Conservation (phyloP, 2,888 invertebrate genomes). For the Crioceris asparagi region DNA sequence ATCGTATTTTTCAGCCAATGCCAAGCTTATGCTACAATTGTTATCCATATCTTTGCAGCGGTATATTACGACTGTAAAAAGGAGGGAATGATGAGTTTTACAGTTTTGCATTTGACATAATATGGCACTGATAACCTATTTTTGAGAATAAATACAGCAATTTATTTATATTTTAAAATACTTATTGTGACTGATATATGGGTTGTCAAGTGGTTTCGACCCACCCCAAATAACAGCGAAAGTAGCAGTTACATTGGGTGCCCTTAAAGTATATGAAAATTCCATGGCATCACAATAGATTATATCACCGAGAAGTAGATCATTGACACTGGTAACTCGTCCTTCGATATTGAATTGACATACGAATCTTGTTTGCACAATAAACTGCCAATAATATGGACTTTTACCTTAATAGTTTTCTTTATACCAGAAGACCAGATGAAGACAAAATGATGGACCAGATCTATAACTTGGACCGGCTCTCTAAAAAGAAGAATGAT, state of each 20-base stretch:
- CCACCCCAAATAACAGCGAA: constrained; percentile 95
- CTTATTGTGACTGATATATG: constrained; percentile 82
- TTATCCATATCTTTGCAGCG: constrained; percentile 94
- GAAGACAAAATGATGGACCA: constrained; percentile 91
- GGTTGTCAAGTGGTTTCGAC: constrained; percentile 91
- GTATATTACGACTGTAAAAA: constrained; percentile 65
- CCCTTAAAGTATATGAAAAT: constrained; percentile 81
- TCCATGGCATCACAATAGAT: constrained; percentile 91
- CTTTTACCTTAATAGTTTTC: constrained; percentile 83
- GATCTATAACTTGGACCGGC: constrained; percentile 89
- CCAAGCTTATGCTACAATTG: constrained; percentile 95
- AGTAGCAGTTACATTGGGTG: constrained; percentile 85
- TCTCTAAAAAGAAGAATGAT: constrained; percentile 42
- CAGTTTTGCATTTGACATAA: too few relatives aligned
- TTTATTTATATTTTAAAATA: too few relatives aligned
- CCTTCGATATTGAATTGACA: constrained; percentile 96
- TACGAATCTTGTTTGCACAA: constrained; percentile 86
- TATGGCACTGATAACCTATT: too few relatives aligned
- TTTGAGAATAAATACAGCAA: too few relatives aligned
- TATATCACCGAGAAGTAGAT: constrained; percentile 81
- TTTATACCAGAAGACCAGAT: constrained; percentile 86
- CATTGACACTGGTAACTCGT: constrained; percentile 82
- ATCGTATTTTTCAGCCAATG: constrained; percentile 79
- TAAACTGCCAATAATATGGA: constrained; percentile 93
- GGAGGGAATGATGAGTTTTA: too few relatives aligned